These are phyloP conservation scores for Sandelia bainsii DNA, from an alignment of 2,797 vertebrate species.

Conservation along the genomic window DNA sequence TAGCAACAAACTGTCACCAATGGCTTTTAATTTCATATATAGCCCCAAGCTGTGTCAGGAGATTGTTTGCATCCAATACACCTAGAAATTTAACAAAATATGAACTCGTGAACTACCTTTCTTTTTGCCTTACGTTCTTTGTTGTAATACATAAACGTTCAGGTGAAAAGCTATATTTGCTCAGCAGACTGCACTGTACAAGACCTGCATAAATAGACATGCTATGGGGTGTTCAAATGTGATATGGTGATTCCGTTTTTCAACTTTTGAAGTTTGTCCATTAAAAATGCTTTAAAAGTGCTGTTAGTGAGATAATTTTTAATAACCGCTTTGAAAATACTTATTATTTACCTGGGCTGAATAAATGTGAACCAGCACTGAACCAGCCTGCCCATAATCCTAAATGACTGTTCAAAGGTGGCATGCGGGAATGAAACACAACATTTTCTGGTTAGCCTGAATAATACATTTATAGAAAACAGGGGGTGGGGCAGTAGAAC, in stretches of 20 bases:
- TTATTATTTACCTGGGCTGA: constrained; percentile 69
- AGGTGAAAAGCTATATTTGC: constrained; percentile 36
- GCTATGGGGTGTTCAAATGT: constrained; percentile 35
- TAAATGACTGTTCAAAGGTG: constrained; percentile 49
- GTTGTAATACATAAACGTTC: constrained; percentile 19
- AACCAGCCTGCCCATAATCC: constrained; percentile 52
- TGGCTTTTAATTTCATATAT: constrained; percentile 66
- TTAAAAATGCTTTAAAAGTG: constrained; percentile 45
- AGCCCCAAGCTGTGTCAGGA: constrained; percentile 38
- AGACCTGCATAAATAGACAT: constrained; percentile 20
- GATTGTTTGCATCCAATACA: constrained; percentile 43
- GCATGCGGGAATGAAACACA: constrained; percentile 59
- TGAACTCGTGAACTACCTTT: constrained; percentile 12
- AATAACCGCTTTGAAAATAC: constrained; percentile 59
- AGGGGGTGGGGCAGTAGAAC: background rate
- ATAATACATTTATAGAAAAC: constrained; percentile 70
- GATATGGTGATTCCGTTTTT: constrained; percentile 13
- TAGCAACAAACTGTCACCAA: constrained; percentile 58
- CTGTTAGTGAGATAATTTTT: constrained; percentile 46
- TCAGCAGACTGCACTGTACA: constrained; percentile 10
- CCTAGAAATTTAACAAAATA: constrained; percentile 29
- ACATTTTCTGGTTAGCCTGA: constrained; percentile 64
- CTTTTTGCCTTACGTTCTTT: constrained; percentile 1
- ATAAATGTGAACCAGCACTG: constrained; percentile 62
- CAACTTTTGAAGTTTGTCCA: constrained; percentile 25